Conservation (phyloP, 2,113 vertebrate species). For the Galeopterus variegatus region DNA sequence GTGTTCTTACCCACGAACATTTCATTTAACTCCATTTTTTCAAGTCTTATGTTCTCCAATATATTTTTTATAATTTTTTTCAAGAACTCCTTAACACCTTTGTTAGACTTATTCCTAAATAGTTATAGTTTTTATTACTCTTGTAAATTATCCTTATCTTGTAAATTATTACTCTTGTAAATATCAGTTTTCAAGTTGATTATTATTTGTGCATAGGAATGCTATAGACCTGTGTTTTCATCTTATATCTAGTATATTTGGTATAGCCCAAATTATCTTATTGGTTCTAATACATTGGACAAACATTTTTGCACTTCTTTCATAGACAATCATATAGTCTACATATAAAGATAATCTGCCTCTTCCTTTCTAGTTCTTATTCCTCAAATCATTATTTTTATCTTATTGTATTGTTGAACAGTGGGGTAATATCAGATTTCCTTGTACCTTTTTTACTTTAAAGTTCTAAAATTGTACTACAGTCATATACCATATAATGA, state of each 20-base stretch:
- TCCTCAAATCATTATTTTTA: neutral
- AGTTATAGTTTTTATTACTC: neutral
- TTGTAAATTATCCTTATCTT: neutral
- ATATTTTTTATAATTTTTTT: neutral
- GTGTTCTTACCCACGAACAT: neutral
- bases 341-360: neutral
- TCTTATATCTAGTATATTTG: neutral
- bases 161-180: neutral
- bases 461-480: neutral
- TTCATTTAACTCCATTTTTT: neutral
- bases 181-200: slow-evolving; percentile 27
- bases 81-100: neutral
- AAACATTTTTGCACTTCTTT: neutral
- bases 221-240: neutral
- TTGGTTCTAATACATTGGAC: neutral
- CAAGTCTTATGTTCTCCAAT: neutral
- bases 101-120: neutral
- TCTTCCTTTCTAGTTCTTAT: neutral
- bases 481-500: too few relatives aligned
- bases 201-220: neutral
- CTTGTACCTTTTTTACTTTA: neutral
- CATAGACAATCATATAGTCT: neutral
- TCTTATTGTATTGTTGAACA: neutral
- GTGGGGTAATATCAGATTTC: neutral
- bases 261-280: neutral